Evolutionary conservation across 1,140 invertebrate genomes (phyloP).

Genomic region (Carcinoscorpius rotundicauda): DNA sequence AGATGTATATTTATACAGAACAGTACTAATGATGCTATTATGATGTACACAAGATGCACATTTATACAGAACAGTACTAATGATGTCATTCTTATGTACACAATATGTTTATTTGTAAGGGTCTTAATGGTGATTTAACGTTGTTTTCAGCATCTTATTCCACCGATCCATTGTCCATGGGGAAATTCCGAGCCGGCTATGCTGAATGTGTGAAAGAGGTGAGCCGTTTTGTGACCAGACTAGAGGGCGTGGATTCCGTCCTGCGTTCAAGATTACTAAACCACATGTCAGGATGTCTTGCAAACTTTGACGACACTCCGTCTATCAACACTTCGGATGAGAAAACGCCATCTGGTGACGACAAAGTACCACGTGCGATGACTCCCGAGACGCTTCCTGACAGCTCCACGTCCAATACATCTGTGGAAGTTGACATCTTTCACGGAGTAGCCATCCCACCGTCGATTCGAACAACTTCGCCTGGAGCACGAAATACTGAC

Average conservation of each 20-base stretch:
- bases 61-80: too few relatives aligned
- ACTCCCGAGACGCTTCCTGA: too few relatives aligned
- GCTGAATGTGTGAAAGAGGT: constrained; percentile 31
- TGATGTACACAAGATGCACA: background rate
- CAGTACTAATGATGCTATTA: constrained; percentile 2
- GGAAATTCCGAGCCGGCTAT: constrained; percentile 30
- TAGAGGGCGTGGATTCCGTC: background rate
- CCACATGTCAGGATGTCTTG: background rate
- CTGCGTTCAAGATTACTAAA: background rate
- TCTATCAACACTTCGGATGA: too few relatives aligned
- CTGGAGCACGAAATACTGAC: too few relatives aligned
- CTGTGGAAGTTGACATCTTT: too few relatives aligned
- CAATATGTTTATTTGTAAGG: background rate
- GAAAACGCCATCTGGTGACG: too few relatives aligned
- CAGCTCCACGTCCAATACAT: too few relatives aligned
- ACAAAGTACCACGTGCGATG: too few relatives aligned
- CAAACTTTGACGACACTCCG: background rate
- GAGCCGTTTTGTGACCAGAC: constrained; percentile 7
- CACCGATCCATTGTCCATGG: constrained; percentile 1
- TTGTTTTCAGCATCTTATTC: background rate
- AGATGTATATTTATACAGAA: too few relatives aligned
- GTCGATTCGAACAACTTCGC: too few relatives aligned
- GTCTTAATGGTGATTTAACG: background rate
- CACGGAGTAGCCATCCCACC: too few relatives aligned
- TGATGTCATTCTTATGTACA: background rate